A percentile compares a stretch with the other conserved stretches of the same genome.
Conservation (phyloP, 2,113 vertebrate species). For the Brachypteracias leptosomus region DNA sequence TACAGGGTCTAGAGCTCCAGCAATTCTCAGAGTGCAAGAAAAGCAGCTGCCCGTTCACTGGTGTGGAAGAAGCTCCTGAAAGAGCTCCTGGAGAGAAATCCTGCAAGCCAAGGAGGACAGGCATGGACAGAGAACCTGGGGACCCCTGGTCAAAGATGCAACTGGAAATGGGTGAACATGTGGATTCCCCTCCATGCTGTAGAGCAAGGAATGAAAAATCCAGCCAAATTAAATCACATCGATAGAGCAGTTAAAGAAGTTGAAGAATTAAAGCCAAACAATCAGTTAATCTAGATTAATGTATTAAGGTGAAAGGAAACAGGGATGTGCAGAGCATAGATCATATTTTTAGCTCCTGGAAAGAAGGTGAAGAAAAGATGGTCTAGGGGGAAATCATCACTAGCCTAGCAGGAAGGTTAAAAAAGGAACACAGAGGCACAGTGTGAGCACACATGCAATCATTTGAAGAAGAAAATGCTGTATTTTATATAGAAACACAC, state of each 20-base stretch:
- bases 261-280: not conserved
- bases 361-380: constrained; percentile 9
- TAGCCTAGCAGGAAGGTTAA: constrained; percentile 5
- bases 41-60: not conserved
- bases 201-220: not conserved
- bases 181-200: not conserved
- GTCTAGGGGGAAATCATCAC: constrained; percentile 33
- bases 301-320: not conserved
- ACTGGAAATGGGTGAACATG: not conserved
- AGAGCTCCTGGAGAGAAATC: not conserved
- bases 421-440: not conserved
- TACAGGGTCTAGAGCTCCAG: not conserved
- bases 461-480: not conserved
- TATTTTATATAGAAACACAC: not conserved
- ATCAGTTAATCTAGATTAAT: not conserved
- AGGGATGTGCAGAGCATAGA: not conserved
- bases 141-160: not conserved
- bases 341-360: constrained; percentile 14
- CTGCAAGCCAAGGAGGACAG: not conserved
- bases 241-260: not conserved
- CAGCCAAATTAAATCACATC: not conserved
- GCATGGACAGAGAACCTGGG: not conserved
- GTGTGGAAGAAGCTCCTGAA: rapidly evolving
- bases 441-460: not conserved
- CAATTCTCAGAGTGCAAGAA: not conserved